phyloP scores from a whole-genome alignment of 1,140 invertebrate species.

The Drosophila jambulina region DNA sequence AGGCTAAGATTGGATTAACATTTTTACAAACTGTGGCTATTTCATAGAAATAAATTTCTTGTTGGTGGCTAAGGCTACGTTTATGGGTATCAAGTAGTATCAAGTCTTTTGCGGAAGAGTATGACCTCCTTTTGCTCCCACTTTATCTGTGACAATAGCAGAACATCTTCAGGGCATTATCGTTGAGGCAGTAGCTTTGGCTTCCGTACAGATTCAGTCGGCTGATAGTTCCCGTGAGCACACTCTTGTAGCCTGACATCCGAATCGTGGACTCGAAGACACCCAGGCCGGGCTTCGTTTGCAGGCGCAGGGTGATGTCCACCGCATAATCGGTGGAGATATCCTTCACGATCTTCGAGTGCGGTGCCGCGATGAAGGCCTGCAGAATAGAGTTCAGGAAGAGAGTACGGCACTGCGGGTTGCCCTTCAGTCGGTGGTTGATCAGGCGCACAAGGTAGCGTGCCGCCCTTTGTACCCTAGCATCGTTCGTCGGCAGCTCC shows the following conservation, averaged over 20 bases:
- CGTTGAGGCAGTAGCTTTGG: slow-evolving; percentile 91
- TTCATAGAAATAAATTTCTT: slow-evolving; percentile 54
- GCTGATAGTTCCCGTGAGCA: slow-evolving; percentile 89
- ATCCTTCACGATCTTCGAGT: slow-evolving; percentile 79
- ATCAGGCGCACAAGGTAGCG: slow-evolving; percentile 87
- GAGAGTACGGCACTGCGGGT: slow-evolving; percentile 86
- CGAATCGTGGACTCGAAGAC: slow-evolving; percentile 92
- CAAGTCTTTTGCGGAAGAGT: slow-evolving; percentile 42
- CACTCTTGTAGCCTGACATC: slow-evolving; percentile 84
- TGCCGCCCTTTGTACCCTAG: slow-evolving; percentile 86
- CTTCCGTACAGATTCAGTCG: slow-evolving; percentile 93
- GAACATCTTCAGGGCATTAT: slow-evolving; percentile 91
- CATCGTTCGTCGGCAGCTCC: slow-evolving; percentile 86
- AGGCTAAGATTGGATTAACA: slow-evolving; percentile 33
- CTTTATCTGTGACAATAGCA: slow-evolving; percentile 88
- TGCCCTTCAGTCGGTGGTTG: slow-evolving; percentile 87
- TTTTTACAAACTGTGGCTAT: slow-evolving; percentile 47
- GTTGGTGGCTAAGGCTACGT: slow-evolving; percentile 44
- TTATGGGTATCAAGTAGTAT: slow-evolving; percentile 48
- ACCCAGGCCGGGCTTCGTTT: slow-evolving; percentile 89
- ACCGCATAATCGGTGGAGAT: slow-evolving; percentile 82
- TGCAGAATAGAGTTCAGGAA: slow-evolving; percentile 81
- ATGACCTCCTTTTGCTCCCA: no score
- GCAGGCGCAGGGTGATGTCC: slow-evolving; percentile 89
- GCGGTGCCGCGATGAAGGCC: slow-evolving; percentile 71